Evolutionary conservation across 2,888 invertebrate species (phyloP), one percentile per base, ranked within the genome.

Genomic region (Spatulosminthurus flaviceps): DNA sequence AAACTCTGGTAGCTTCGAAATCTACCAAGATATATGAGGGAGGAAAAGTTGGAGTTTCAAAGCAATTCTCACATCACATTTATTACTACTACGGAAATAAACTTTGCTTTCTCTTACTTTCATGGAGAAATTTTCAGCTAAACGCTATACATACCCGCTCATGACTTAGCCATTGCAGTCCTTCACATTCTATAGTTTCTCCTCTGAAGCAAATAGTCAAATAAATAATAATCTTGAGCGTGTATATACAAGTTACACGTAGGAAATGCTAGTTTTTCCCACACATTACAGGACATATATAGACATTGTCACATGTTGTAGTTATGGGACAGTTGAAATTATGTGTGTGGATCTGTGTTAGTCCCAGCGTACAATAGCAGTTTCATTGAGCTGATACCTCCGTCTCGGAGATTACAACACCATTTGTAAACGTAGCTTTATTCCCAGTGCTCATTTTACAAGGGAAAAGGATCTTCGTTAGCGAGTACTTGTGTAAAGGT

Each of bases 171-270:
- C 34, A 34, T 34, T 7, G 5, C 34, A 34, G 5, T 4, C 4
- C 34, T 34, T 9, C 34, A 34, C 34, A 34, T 34, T 34, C 34
- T n/a, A n/a, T n/a, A 34, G 5, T 34, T 34, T 34, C 34, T 34
- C 34, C 34, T 34, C n/a, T n/a, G n/a, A n/a, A n/a, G n/a, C 34
- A 34, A 67, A 28, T 67, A 67, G 29, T 67, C 67, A 67, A 67
- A 67, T 67, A 67, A 67, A 67, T 67, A 67, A 67, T 67, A 67
- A 67, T 67, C 28, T 28, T 13, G 5, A 67, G 28, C 67, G 13
- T n/a, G n/a, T 67, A 24, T 26, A 67, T 11, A 24, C 67, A 5
- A 21, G 13, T 64, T 22, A 9, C 9, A 21, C 19, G 22, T 60
- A 2, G 64, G 1, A 22, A 64, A 64, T 64, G 64, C 11, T 4